Evolutionary conservation across 2,113 vertebrate species (phyloP).

Genomic region (Colius striatus): DNA sequence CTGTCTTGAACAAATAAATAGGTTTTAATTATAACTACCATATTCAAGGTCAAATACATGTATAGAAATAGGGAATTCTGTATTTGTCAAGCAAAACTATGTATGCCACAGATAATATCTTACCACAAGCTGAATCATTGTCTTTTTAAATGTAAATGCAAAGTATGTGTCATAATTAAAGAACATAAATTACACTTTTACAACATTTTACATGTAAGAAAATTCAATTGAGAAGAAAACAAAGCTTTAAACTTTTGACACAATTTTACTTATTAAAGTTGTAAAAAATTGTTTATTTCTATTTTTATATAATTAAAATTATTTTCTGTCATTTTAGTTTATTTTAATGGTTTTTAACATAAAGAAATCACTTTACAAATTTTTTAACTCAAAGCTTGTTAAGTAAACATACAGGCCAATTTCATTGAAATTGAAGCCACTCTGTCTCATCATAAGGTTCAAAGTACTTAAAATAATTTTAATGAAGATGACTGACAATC

Average conservation of each 20-base stretch:
- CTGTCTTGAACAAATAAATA: not conserved
- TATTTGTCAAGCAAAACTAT: not conserved
- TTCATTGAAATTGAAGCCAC: not conserved
- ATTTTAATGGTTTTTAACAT: not conserved
- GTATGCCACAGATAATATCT: not conserved
- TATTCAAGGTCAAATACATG: not conserved
- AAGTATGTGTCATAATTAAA: not conserved
- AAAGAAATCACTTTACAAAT: not conserved
- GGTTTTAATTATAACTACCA: not conserved
- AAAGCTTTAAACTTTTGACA: not conserved
- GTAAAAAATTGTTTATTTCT: not conserved
- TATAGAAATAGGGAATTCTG: not conserved
- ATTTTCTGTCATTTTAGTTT: not conserved
- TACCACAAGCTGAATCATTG: not conserved
- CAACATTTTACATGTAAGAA: not conserved
- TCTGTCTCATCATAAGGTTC: slow-evolving; percentile 25
- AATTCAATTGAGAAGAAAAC: not conserved
- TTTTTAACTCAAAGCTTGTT: not conserved
- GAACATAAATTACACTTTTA: not conserved
- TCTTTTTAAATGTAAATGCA: not conserved
- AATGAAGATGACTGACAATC: slow-evolving; percentile 1
- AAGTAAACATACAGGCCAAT: slow-evolving; percentile 3
- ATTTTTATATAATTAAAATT: not conserved
- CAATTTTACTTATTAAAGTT: not conserved
- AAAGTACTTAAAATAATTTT: slow-evolving; percentile 21